A percentile compares a stretch with the other conserved stretches of the same genome.
Evolutionary conservation across 2,113 vertebrate species (phyloP).

Genomic region (Sciurus niger): DNA sequence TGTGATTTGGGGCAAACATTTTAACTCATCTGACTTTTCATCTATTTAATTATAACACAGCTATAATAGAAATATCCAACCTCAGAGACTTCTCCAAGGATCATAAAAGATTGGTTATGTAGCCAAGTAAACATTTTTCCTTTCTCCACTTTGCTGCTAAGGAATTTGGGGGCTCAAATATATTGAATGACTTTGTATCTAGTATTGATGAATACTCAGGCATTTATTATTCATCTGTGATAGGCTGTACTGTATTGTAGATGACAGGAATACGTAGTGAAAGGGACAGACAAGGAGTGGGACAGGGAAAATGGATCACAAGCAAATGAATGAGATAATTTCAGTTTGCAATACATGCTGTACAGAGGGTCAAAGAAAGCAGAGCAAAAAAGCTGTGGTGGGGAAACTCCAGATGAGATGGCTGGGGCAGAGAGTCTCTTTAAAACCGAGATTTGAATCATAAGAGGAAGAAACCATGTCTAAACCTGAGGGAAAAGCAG

Average conservation of each 20-base stretch:
- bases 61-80: not conserved
- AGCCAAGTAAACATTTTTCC: not conserved
- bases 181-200: not conserved
- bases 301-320: not conserved
- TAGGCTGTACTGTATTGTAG: not conserved
- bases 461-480: not conserved
- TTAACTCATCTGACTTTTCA: conserved; percentile 4
- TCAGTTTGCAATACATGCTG: not conserved
- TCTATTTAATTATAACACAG: not conserved
- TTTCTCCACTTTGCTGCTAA: not conserved
- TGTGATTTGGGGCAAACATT: conserved; percentile 51
- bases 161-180: not conserved
- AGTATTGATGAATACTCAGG: not conserved
- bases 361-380: not conserved
- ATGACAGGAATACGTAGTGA: not conserved
- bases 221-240: not conserved
- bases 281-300: not conserved
- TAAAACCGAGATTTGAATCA: not conserved
- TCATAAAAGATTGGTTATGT: not conserved
- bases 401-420: not conserved
- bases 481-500: not conserved
- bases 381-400: too few species aligned
- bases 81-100: conserved; percentile 34
- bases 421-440: not conserved
- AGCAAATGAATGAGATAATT: not conserved